Evolutionary conservation across 1,140 invertebrate genomes (phyloP).

Genomic region (Pogonognathellus flavescens): DNA sequence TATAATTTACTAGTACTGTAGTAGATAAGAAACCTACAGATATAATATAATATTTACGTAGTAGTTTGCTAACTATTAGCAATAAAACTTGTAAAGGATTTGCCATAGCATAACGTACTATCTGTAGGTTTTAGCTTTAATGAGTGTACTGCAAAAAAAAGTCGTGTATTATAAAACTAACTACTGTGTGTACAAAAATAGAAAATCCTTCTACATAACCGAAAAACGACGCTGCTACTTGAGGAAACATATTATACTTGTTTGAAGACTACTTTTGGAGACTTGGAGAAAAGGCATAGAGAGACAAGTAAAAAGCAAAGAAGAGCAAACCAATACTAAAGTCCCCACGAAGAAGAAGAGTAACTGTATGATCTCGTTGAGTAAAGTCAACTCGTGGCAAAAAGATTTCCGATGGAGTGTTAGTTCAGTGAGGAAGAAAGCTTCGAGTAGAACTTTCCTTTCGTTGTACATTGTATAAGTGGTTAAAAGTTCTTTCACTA

Average conservation of each 20-base stretch:
- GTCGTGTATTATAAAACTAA: too few species aligned
- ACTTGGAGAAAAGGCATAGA: background rate
- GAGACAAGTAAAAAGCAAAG: background rate
- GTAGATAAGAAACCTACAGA: too few species aligned
- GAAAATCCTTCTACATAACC: too few species aligned
- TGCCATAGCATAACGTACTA: too few species aligned
- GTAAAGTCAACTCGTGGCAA: background rate
- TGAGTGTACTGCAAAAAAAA: too few species aligned
- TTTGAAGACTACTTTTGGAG: background rate
- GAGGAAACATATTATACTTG: background rate
- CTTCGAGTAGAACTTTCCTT: slow-evolving; percentile 3
- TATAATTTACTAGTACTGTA: too few species aligned
- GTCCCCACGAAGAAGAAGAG: background rate
- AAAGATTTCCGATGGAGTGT: slow-evolving; percentile 33
- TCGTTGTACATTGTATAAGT: slow-evolving; percentile 30
- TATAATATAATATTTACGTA: too few species aligned
- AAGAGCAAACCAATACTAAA: background rate
- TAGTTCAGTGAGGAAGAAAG: slow-evolving; percentile 32
- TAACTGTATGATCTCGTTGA: background rate
- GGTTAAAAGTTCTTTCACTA: slow-evolving; percentile 37
- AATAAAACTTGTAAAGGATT: too few species aligned
- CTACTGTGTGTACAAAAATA: too few species aligned
- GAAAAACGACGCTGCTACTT: too few species aligned
- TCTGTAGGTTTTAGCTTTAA: too few species aligned
- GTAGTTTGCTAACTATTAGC: too few species aligned